phyloP scores from a whole-genome alignment of 2,888 invertebrate species.

The Acleris sparsana region DNA sequence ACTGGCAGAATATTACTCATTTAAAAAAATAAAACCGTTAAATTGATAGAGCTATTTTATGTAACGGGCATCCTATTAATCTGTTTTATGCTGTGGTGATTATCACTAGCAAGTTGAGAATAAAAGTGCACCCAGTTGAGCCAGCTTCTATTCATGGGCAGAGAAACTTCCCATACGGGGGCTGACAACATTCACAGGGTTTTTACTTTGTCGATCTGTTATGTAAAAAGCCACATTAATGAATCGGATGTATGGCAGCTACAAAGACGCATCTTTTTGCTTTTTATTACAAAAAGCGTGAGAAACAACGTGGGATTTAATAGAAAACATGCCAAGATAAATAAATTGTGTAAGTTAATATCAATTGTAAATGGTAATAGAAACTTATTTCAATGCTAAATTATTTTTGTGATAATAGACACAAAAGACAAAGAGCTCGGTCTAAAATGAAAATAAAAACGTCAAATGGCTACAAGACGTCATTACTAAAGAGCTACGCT shows the following conservation, averaged over 20 bases:
- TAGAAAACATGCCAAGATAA: constrained; percentile 15
- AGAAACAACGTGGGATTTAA: constrained; percentile 39
- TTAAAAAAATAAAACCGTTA: too few species aligned
- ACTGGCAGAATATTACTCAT: too few species aligned
- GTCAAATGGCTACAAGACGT: constrained; percentile 3
- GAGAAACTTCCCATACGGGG: constrained; percentile 45
- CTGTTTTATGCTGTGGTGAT: neutral
- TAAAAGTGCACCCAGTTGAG: constrained; percentile 22
- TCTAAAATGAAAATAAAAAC: constrained; percentile 5
- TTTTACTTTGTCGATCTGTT: constrained; percentile 41
- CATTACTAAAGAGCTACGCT: constrained; percentile 7
- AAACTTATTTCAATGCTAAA: constrained; percentile 9
- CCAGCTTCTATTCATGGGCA: constrained; percentile 32
- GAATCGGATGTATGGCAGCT: constrained; percentile 41
- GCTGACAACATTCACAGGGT: constrained; percentile 43
- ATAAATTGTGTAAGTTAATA: constrained; percentile 21
- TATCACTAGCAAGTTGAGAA: neutral
- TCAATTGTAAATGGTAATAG: constrained; percentile 10
- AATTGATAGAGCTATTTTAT: neutral
- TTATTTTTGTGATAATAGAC: neutral
- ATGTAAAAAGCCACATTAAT: constrained; percentile 40
- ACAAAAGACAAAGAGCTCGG: neutral
- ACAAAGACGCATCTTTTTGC: constrained; percentile 42
- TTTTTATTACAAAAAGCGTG: constrained; percentile 47
- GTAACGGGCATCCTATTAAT: neutral